These are phyloP conservation scores for Coptodon bakossiorum DNA, from an alignment of 2,113 vertebrate genomes.

Conservation along the genomic window DNA sequence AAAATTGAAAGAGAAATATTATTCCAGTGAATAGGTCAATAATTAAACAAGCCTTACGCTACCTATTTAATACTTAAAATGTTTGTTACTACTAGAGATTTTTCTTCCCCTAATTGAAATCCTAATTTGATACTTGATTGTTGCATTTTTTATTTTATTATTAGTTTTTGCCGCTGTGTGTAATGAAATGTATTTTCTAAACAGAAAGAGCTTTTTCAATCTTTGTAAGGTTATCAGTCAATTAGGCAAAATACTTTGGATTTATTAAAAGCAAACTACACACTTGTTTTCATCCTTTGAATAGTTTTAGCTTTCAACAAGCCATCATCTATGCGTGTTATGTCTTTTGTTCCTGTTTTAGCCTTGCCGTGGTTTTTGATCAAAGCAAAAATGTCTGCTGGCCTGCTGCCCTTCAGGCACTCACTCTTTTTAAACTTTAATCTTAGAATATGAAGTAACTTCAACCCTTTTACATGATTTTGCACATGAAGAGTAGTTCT, in stretches of 20 bases:
- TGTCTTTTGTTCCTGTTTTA: not conserved
- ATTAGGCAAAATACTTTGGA: not conserved
- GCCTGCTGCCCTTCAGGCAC: not conserved
- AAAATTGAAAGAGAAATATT: not conserved
- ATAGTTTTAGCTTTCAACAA: not conserved
- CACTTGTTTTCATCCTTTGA: not conserved
- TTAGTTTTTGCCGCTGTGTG: not conserved
- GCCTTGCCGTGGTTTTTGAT: not conserved
- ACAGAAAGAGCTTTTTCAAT: not conserved
- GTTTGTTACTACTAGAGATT: not conserved
- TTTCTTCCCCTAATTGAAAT: not conserved
- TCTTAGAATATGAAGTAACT: not conserved
- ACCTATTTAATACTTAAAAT: not conserved
- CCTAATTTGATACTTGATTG: not conserved
- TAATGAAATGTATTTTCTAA: not conserved
- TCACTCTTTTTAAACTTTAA: not conserved
- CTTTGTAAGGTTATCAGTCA: not conserved
- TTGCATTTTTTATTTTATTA: not conserved
- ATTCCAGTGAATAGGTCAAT: not conserved
- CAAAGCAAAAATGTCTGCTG: conserved; percentile 4
- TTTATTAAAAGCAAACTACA: not conserved
- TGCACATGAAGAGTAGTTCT: not conserved
- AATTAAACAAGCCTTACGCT: not conserved
- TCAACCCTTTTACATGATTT: not conserved
- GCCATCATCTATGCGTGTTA: not conserved